A percentile compares a stretch with the other conserved stretches of the same genome.
Evolutionary conservation across 1,140 invertebrate genomes (phyloP).

Genomic region (Periplaneta americana): DNA sequence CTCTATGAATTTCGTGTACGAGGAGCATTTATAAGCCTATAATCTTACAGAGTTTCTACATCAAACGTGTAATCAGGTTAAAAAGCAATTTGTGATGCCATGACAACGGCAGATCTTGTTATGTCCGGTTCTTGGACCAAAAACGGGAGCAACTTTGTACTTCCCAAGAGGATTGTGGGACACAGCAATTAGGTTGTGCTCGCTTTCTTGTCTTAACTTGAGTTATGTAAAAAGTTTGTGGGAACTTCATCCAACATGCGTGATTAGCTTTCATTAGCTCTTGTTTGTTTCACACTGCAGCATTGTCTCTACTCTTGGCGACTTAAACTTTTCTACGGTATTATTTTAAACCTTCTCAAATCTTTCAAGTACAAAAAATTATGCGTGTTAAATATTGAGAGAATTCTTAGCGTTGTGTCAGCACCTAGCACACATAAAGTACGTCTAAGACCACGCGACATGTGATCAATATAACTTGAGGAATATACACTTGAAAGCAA

Average conservation of each 20-base stretch:
- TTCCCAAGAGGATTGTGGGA: not conserved
- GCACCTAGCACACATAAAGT: too few relatives aligned
- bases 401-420: too few relatives aligned
- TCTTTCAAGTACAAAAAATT: too few relatives aligned
- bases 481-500: too few relatives aligned
- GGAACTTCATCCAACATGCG: not conserved
- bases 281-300: not conserved
- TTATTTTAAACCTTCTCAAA: too few relatives aligned
- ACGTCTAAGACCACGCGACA: too few relatives aligned
- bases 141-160: not conserved
- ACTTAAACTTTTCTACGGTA: not conserved
- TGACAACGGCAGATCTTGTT: not conserved
- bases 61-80: not conserved
- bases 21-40: not conserved
- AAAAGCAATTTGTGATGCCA: not conserved
- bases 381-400: too few relatives aligned
- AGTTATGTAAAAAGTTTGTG: not conserved
- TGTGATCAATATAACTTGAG: too few relatives aligned
- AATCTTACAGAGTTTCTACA: not conserved
- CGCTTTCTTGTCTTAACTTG: not conserved
- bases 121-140: not conserved
- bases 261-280: not conserved
- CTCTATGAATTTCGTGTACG: not conserved
- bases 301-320: not conserved
- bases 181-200: not conserved